Evolutionary conservation across 1,140 invertebrate species (phyloP).

Genomic region (Brevipalpus yothersi): DNA sequence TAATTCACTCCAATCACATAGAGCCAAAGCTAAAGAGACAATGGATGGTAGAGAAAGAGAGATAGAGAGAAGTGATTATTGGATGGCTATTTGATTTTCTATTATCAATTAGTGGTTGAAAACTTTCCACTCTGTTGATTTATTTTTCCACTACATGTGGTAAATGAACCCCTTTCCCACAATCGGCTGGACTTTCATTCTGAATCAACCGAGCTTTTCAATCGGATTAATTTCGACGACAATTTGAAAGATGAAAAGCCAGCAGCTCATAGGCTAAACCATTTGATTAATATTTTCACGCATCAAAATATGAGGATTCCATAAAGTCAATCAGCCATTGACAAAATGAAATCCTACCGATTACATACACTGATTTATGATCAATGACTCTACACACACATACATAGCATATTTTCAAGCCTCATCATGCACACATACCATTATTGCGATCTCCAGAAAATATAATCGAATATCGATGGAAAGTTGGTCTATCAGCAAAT

Average conservation of each 20-base stretch:
- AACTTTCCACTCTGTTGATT: no score
- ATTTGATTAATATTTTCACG: no score
- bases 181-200: no score
- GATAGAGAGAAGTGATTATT: background rate
- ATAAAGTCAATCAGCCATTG: background rate
- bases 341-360: background rate
- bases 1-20: conserved; percentile 58
- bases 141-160: no score
- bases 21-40: conserved; percentile 41
- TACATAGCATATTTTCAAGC: no score
- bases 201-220: no score
- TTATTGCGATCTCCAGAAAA: conserved; percentile 38
- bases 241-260: no score
- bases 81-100: background rate
- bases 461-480: conserved; percentile 36
- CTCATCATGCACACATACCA: conserved; percentile 35
- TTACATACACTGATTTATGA: background rate
- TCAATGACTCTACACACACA: no score
- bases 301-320: no score
- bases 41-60: conserved; percentile 14
- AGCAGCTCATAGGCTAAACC: no score
- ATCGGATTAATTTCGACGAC: no score
- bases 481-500: conserved; percentile 54
- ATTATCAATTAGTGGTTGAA: background rate
- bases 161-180: no score